phyloP scores from a whole-genome alignment of 2,888 invertebrate genomes.

The Caenorhabditis imperialis region DNA sequence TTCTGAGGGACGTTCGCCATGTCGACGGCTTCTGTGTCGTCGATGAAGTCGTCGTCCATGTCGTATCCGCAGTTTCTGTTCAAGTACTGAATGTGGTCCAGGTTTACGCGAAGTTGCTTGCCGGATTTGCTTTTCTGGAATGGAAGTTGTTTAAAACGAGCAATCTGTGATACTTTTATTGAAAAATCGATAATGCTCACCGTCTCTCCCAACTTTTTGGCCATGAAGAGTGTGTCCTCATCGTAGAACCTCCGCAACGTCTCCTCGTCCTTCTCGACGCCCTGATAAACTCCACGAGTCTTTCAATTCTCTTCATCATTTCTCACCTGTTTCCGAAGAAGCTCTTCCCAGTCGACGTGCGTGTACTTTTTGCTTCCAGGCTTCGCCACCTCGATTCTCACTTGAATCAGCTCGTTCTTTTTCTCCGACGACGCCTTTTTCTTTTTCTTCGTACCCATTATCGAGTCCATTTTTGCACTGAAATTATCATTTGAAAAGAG shows the following conservation, averaged over 20 bases:
- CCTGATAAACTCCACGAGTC: constrained; percentile 39
- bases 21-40: constrained; percentile 61
- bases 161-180: too few relatives aligned
- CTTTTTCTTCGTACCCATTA: constrained; percentile 31
- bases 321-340: neutral
- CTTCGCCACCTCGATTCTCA: constrained; percentile 20
- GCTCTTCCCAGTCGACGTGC: constrained; percentile 36
- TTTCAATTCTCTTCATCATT: too few relatives aligned
- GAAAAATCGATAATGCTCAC: constrained; percentile 26
- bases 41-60: constrained; percentile 63
- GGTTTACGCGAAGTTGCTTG: constrained; percentile 17
- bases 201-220: constrained; percentile 27
- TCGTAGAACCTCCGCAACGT: constrained; percentile 27
- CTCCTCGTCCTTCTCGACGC: constrained; percentile 19
- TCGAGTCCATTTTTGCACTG: constrained; percentile 26
- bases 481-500: too few relatives aligned
- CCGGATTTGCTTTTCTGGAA: constrained; percentile 43
- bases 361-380: constrained; percentile 49
- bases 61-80: constrained; percentile 55
- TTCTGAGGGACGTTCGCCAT: neutral
- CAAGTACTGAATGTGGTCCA: constrained; percentile 25
- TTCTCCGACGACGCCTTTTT: constrained; percentile 26
- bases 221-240: constrained; percentile 35
- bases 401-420: constrained; percentile 16
- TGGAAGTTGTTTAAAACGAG: neutral